These are phyloP conservation scores for Hippocampus kuda DNA, from an alignment of 2,797 vertebrate species.

Conservation along the genomic window DNA sequence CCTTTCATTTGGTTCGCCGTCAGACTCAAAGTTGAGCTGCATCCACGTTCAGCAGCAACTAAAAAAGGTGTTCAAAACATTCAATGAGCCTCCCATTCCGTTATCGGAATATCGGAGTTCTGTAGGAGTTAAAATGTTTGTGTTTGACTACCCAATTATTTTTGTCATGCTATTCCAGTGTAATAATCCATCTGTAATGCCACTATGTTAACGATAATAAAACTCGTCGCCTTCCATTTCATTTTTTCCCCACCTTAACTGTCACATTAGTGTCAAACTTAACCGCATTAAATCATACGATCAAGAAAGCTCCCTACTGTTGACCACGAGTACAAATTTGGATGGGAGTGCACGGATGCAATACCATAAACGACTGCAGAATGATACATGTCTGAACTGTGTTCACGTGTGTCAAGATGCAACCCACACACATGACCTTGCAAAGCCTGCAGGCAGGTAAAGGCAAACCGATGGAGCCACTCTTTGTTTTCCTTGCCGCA, in stretches of 20 bases:
- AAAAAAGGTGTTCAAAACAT: no score
- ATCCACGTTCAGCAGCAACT: no score
- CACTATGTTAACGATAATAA: not conserved
- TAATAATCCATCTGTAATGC: no score
- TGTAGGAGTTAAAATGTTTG: no score
- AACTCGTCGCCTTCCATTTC: not conserved
- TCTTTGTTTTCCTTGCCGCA: slow-evolving; percentile 2
- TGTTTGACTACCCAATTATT: no score
- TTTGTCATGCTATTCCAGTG: not conserved
- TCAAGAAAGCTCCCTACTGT: not conserved
- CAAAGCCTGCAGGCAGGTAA: not conserved
- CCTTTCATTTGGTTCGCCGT: no score
- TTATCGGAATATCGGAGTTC: no score
- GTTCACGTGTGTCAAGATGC: not conserved
- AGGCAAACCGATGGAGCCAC: not conserved
- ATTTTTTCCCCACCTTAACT: not conserved
- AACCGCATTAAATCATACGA: not conserved
- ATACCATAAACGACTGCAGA: not conserved
- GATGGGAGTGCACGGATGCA: not conserved
- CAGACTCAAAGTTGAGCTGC: no score
- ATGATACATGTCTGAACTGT: not conserved
- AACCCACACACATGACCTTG: not conserved
- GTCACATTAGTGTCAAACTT: not conserved
- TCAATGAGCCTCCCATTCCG: no score
- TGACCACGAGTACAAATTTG: not conserved